Percentiles rank a stretch among this genome's conserved stretches.
phyloP scores from a whole-genome alignment of 2,797 vertebrate genomes.

The Enteromius trimaculatus region DNA sequence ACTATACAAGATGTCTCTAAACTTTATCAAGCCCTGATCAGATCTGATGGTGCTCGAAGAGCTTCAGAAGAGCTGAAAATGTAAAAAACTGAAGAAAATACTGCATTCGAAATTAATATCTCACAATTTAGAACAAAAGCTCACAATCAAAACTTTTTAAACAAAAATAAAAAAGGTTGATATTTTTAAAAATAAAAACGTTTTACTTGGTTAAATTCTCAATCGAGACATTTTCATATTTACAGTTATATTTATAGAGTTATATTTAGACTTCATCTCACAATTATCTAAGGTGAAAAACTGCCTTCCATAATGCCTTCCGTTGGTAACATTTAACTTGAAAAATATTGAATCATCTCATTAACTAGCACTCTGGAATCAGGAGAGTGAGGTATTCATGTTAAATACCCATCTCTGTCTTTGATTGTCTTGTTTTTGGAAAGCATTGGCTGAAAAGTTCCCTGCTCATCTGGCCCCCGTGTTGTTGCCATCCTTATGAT shows the following conservation, averaged over 20 bases:
- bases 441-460: conserved; percentile 28
- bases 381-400: neutral
- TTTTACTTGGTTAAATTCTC: neutral
- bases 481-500: conserved; percentile 52
- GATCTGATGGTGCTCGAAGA: neutral
- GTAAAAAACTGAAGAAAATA: neutral
- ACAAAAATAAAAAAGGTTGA: neutral
- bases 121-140: neutral
- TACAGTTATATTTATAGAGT: neutral
- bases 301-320: neutral
- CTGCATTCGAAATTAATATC: neutral
- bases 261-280: neutral
- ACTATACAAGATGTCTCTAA: conserved; percentile 6
- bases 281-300: neutral
- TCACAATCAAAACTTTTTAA: neutral
- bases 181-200: neutral
- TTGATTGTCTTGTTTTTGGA: conserved; percentile 31
- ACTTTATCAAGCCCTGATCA: neutral
- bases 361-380: neutral
- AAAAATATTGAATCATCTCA: neutral
- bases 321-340: neutral
- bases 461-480: conserved; percentile 19
- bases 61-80: neutral
- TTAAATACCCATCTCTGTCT: conserved; percentile 21
- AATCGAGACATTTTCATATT: neutral